Percentiles rank a stretch among this genome's conserved stretches.
These are phyloP conservation scores for Scaptomyza cyrtandrae DNA, from an alignment of 2,888 invertebrate species.

Conservation along the genomic window DNA sequence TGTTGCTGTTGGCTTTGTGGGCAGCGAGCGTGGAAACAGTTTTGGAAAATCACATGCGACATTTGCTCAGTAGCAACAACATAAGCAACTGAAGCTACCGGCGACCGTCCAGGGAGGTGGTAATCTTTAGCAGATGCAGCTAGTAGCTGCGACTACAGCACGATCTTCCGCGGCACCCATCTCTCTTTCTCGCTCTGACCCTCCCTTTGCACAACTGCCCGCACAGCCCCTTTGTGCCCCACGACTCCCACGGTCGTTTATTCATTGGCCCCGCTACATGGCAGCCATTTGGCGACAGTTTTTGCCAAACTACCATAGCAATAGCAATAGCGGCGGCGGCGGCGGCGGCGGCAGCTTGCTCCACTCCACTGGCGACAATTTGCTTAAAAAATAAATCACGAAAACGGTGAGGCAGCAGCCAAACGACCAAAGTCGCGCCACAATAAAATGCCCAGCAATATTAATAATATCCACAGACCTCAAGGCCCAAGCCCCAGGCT, in stretches of 20 bases:
- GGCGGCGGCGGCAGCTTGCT: constrained; percentile 23
- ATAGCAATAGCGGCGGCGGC: too few relatives aligned
- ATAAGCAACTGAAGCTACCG: constrained; percentile 13
- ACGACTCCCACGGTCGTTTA: constrained; percentile 62
- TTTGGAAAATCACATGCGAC: constrained; percentile 83
- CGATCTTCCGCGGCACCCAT: constrained; percentile 48
- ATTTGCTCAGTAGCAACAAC: constrained; percentile 70
- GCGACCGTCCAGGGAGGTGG: constrained; percentile 57
- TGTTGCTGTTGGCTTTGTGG: constrained; percentile 76
- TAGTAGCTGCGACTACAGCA: constrained; percentile 39
- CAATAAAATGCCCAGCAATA: constrained; percentile 68
- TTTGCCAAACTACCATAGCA: constrained; percentile 36
- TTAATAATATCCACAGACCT: constrained; percentile 54
- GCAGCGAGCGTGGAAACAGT: constrained; percentile 85
- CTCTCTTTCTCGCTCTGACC: constrained; percentile 4
- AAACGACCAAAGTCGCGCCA: constrained; percentile 54
- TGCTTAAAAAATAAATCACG: constrained; percentile 83
- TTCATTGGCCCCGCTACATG: constrained; percentile 76
- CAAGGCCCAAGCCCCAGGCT: constrained; percentile 5
- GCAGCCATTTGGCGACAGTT: constrained; percentile 80
- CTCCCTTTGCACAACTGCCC: background rate
- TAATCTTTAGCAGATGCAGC: constrained; percentile 71
- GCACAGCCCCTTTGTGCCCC: constrained; percentile 22
- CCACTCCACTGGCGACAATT: constrained; percentile 75
- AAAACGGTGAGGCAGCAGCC: constrained; percentile 68